A percentile compares a stretch with the other conserved stretches of the same genome.
Evolutionary conservation across 2,113 vertebrate genomes (phyloP).

Genomic region (Spheniscus mendiculus): DNA sequence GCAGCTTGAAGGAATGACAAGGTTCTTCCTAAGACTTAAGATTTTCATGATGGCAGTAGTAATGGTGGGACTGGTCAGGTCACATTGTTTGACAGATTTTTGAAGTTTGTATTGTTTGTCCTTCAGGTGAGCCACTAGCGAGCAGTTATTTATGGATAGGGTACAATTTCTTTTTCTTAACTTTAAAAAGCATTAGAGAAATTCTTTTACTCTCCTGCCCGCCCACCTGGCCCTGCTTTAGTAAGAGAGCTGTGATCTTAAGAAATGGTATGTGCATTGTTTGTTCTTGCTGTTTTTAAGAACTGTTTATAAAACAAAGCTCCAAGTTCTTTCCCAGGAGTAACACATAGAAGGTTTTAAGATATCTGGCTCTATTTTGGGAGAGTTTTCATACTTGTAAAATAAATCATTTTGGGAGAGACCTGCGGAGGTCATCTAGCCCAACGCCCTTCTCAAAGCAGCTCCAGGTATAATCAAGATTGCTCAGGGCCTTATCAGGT

Average conservation of each 20-base stretch:
- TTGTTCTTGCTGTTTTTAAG: background rate
- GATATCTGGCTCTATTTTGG: background rate
- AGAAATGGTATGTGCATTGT: background rate
- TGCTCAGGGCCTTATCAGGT: background rate
- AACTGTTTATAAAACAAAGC: background rate
- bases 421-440: background rate
- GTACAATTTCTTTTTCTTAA: background rate
- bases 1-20: background rate
- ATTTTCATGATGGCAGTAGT: background rate
- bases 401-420: background rate
- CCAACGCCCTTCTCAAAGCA: background rate
- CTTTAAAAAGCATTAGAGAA: background rate
- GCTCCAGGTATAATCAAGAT: background rate
- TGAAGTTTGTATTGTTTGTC: background rate
- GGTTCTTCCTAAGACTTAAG: background rate
- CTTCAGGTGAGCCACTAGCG: background rate
- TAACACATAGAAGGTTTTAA: background rate
- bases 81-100: background rate
- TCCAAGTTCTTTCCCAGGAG: background rate
- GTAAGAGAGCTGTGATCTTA: background rate
- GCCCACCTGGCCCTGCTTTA: background rate
- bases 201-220: background rate
- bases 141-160: background rate
- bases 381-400: background rate
- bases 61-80: background rate